Evolutionary conservation across 2,888 invertebrate species (phyloP), one percentile per base, ranked within the genome.

Genomic region (Crematogaster levior): DNA sequence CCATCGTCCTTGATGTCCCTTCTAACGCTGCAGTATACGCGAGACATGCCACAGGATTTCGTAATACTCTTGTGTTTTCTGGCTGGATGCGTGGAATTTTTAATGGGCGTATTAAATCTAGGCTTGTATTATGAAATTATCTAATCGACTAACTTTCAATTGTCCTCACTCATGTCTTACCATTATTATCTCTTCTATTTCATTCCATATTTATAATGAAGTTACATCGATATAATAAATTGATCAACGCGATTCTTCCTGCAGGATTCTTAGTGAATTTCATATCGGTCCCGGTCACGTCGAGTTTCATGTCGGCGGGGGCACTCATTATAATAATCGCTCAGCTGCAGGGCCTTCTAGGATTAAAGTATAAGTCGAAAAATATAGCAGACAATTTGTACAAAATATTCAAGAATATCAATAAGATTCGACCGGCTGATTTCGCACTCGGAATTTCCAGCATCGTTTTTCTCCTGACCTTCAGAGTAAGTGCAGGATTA

Each of bases 1-100:
- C 98, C 99, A 0, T 98, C 99, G 0, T 98, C 98, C 90, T 96
- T 99, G 84, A 98, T 99, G 98, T 97, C 98, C 48, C 95, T 99
- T 73, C 95, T 99, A 91, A 97, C 97, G 46, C 95, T 97, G 85
- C 97, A 97, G 91, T 97, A 96, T 89, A 97, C 97, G 72, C 95
- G 95, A 84, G 96, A 96, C 37, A 96, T 97, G 89, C 97, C 97
- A 0, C 92, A 96, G 0, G 97, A 98, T 91, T 97, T 96, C 93
- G 96, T 97, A 12, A 95, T 98, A 84, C 95, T 98, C 75, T 95
- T 98, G 30, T 96, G 97, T 30, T 97, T 98, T 93, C 94, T 98
- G 10, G 96, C 97, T 9, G 98, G 98, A 40, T 95, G 96, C 90
- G 95, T 98, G 30, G 97, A 98, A 92, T 95, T 98, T 66, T 88